These are phyloP conservation scores for Apodemia hepburni DNA, from an alignment of 2,888 invertebrate genomes.

Conservation along the genomic window DNA sequence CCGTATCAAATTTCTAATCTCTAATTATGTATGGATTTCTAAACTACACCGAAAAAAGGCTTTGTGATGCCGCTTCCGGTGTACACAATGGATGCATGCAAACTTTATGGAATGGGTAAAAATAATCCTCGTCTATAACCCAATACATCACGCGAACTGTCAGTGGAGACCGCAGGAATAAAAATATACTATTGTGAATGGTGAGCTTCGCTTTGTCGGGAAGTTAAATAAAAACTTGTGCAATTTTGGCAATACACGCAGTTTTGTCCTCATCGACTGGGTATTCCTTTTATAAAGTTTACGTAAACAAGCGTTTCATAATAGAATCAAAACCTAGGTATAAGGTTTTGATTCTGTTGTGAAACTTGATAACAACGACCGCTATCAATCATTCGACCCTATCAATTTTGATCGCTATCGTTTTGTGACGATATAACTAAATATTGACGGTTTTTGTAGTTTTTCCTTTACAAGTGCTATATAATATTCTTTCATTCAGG, in stretches of 20 bases:
- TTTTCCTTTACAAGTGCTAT: too few relatives aligned
- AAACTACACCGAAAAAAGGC: slow-evolving; percentile 52
- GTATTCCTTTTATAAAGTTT: not conserved
- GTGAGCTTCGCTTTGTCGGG: slow-evolving; percentile 61
- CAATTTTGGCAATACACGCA: slow-evolving; percentile 68
- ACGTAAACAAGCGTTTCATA: too few relatives aligned
- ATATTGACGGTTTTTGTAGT: too few relatives aligned
- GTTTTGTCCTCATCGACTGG: slow-evolving; percentile 37
- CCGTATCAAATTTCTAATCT: slow-evolving; percentile 55
- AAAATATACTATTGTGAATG: slow-evolving; percentile 72
- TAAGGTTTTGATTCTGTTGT: too few relatives aligned
- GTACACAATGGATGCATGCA: slow-evolving; percentile 73
- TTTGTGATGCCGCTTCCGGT: slow-evolving; percentile 74
- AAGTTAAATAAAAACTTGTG: slow-evolving; percentile 73
- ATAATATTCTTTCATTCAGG: too few relatives aligned
- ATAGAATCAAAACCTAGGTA: too few relatives aligned
- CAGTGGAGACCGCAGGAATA: slow-evolving; percentile 75
- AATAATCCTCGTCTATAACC: slow-evolving; percentile 71
- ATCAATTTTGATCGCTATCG: too few relatives aligned
- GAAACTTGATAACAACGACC: too few relatives aligned
- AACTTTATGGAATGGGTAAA: slow-evolving; percentile 78
- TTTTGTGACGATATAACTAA: too few relatives aligned
- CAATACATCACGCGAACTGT: slow-evolving; percentile 78
- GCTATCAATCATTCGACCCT: too few relatives aligned
- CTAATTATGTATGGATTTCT: slow-evolving; percentile 47